Percentiles rank a stretch among this genome's conserved stretches.
These are phyloP conservation scores for Matsumyia berberina DNA, from an alignment of 2,888 invertebrate genomes.

Conservation along the genomic window DNA sequence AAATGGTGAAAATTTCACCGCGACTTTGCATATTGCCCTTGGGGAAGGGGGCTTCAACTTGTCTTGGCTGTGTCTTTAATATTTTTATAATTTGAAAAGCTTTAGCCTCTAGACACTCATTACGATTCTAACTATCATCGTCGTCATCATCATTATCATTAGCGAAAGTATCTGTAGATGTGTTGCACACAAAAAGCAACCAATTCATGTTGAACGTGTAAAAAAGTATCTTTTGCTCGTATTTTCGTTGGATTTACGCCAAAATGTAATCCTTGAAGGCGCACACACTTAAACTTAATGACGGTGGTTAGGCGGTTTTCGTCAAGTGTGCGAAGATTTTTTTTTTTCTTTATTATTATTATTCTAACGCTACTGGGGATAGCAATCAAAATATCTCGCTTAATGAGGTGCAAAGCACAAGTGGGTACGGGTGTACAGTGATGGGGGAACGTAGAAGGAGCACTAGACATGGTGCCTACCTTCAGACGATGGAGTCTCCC, in stretches of 20 bases:
- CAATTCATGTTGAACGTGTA: conserved; percentile 13
- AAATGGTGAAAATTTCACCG: neutral
- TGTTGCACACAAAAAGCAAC: neutral
- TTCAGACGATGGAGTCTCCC: neutral
- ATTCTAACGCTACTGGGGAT: conserved; percentile 3
- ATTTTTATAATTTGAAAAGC: neutral
- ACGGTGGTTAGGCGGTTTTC: neutral
- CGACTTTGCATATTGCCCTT: neutral
- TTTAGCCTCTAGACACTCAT: neutral
- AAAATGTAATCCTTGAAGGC: conserved; percentile 10
- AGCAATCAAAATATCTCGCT: conserved; percentile 3
- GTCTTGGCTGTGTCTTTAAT: no score
- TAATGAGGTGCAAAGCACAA: conserved; percentile 20
- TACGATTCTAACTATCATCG: neutral
- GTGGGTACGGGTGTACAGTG: neutral
- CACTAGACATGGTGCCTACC: neutral
- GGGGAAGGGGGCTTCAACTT: conserved; percentile 7
- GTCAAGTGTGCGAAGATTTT: neutral
- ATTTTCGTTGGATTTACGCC: neutral
- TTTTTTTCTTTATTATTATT: neutral
- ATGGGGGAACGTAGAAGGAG: neutral
- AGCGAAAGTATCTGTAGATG: conserved; percentile 21
- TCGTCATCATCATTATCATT: conserved; percentile 27
- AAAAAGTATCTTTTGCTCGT: conserved; percentile 1
- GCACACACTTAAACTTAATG: conserved; percentile 20